phyloP scores from a whole-genome alignment of 1,140 invertebrate genomes.

The Magallana ariakensis region DNA sequence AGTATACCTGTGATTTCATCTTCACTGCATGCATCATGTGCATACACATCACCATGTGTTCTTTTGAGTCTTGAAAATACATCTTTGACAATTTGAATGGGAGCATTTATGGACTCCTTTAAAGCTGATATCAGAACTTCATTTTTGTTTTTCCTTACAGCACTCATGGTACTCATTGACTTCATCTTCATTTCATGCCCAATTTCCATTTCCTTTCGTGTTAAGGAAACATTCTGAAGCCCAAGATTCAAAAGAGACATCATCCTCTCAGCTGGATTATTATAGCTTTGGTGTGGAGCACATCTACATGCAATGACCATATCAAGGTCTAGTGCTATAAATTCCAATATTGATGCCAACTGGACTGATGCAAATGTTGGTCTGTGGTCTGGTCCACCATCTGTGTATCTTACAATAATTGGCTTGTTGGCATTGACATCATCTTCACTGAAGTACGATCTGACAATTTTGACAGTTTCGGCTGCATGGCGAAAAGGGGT shows the following conservation, averaged over 20 bases:
- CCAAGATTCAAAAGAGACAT: constrained; percentile 60
- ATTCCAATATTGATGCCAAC: constrained; percentile 54
- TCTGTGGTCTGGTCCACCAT: constrained; percentile 48
- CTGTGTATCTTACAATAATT: neutral
- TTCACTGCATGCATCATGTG: too few species aligned
- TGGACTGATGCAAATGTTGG: constrained; percentile 54
- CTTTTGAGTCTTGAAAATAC: too few species aligned
- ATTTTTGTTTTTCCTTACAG: neutral
- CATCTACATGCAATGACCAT: constrained; percentile 57
- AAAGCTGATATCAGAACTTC: too few species aligned
- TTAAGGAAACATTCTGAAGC: constrained; percentile 33
- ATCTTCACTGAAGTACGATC: neutral
- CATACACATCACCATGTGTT: too few species aligned
- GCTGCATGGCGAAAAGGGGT: constrained; percentile 56
- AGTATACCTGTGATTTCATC: too few species aligned
- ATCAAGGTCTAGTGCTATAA: constrained; percentile 55
- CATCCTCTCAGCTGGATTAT: constrained; percentile 60
- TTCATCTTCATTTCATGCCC: neutral
- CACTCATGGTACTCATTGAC: neutral
- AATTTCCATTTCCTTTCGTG: neutral
- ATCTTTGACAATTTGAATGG: too few species aligned
- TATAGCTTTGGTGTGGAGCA: constrained; percentile 54
- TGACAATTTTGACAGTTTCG: constrained; percentile 34
- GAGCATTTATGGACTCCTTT: too few species aligned
- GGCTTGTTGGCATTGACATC: neutral